Base-by-base conservation (phyloP, 2,888 invertebrate species). In the Macrosiphum euphorbiae region DNA sequence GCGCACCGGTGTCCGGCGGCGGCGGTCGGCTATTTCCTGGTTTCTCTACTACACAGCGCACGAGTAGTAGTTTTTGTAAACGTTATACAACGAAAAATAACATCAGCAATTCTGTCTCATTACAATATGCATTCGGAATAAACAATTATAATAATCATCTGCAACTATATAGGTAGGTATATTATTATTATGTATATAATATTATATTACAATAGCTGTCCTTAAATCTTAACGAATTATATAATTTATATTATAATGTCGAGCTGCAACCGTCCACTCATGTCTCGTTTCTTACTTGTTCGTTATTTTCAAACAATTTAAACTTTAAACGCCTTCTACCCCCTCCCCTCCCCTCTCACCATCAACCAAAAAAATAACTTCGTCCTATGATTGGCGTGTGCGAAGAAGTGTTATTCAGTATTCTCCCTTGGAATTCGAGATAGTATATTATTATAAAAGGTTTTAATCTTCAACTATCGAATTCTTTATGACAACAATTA, bases 271-370 rank as follows among this genome's bases (percentile, higher is more conserved):
- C 78, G 7, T 20, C 20, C 1, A 35, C 35, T 35, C 8, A 10
- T 35, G 7, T 78, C 35, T 35, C 35, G 20, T 4, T 78, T 78
- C 35, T 78, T 35, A 35, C 20, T 35, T 2, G 2, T 20, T 35
- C 7, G 2, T 35, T 20, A 20, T 35, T 35, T 20, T 20, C 16
- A 20, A 78, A 58, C 20, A 8, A 41, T 35, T 41, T 58, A 26
- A 58, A 58, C 58, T 26, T 26, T 8, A 8, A 7, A 58, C 7
- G 26, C 13, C n/a, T n/a, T n/a, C n/a, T n/a, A 35, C 3, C 3
- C 13, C 0, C 3, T 0, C 13, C 0, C 8, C 35, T n/a, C 16
- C n/a, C 16, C 16, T 5, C 28, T 1, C 8, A 28, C 61, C 11
- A 16, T 5, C 5, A 28, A 13, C 16, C 55, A 24, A 67, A n/a